Conservation (phyloP, 1,140 invertebrate genomes). For the Augochlora pura region DNA sequence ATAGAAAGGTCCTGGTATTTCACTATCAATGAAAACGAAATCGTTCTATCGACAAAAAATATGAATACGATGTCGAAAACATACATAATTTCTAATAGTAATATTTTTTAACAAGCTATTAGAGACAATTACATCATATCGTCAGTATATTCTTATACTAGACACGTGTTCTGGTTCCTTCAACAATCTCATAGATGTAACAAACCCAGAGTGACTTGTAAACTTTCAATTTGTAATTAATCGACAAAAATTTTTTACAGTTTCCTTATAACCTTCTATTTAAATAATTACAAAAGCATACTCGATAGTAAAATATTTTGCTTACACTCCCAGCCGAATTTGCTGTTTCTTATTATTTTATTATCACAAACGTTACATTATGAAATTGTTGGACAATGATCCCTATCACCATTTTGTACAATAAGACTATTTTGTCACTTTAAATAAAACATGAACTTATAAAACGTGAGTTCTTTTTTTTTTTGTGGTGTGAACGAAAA, state of each 20-base stretch:
- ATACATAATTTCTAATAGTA: constrained; percentile 33
- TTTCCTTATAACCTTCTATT: constrained; percentile 21
- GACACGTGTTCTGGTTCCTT: constrained; percentile 52
- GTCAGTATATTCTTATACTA: constrained; percentile 57
- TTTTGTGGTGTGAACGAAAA: neutral
- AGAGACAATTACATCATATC: constrained; percentile 58
- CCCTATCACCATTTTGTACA: constrained; percentile 68
- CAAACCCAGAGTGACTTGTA: constrained; percentile 36
- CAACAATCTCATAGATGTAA: constrained; percentile 65
- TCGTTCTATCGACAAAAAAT: constrained; percentile 30
- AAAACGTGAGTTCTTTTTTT: neutral
- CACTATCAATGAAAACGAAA: constrained; percentile 7
- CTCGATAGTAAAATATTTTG: constrained; percentile 53
- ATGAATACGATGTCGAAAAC: constrained; percentile 29
- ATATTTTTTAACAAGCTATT: constrained; percentile 47
- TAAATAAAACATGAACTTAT: constrained; percentile 25
- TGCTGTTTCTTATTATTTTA: constrained; percentile 49
- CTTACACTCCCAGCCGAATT: constrained; percentile 38
- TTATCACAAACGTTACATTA: constrained; percentile 63
- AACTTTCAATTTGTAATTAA: constrained; percentile 32
- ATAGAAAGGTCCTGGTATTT: constrained; percentile 9
- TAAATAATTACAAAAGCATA: constrained; percentile 46
- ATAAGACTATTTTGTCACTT: constrained; percentile 56
- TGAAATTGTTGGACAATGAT: constrained; percentile 67
- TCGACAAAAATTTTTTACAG: constrained; percentile 32